Conservation (phyloP, 2,113 vertebrate genomes). For the Mohoua ochrocephala region DNA sequence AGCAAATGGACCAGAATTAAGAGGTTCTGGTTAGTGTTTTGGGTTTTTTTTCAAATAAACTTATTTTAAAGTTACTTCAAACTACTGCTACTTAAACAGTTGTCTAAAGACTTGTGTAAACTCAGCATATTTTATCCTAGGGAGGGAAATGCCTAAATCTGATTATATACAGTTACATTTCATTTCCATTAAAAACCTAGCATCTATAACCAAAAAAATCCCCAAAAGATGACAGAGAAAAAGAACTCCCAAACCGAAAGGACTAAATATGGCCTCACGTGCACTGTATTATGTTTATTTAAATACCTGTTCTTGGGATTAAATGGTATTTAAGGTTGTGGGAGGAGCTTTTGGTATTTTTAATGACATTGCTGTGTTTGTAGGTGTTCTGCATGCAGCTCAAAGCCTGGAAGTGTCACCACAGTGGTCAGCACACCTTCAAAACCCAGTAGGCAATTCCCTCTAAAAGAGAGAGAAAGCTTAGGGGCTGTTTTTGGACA, state of each 20-base stretch:
- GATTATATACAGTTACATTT: not conserved
- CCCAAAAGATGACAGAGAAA: not conserved
- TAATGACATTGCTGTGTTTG: not conserved
- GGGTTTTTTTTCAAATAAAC: not conserved
- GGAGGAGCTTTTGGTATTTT: not conserved
- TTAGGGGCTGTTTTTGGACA: not conserved
- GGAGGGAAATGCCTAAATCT: not conserved
- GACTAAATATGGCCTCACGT: not conserved
- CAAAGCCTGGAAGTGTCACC: not conserved
- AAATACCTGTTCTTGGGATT: not conserved
- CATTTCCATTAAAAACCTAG: not conserved
- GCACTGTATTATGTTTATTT: not conserved
- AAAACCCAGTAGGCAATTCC: not conserved
- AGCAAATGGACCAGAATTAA: not conserved
- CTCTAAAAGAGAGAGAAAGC: not conserved
- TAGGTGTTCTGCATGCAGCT: not conserved
- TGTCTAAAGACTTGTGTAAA: not conserved
- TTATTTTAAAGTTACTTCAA: not conserved
- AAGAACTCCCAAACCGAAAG: not conserved
- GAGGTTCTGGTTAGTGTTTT: not conserved
- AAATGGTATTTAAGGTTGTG: too few relatives aligned
- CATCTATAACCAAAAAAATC: not conserved
- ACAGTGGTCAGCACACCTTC: not conserved
- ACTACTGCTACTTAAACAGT: not conserved
- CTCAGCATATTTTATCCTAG: not conserved